Evolutionary conservation across 2,113 vertebrate species (phyloP), one percentile per base, ranked within the genome.

Genomic region (Proteles cristata): DNA sequence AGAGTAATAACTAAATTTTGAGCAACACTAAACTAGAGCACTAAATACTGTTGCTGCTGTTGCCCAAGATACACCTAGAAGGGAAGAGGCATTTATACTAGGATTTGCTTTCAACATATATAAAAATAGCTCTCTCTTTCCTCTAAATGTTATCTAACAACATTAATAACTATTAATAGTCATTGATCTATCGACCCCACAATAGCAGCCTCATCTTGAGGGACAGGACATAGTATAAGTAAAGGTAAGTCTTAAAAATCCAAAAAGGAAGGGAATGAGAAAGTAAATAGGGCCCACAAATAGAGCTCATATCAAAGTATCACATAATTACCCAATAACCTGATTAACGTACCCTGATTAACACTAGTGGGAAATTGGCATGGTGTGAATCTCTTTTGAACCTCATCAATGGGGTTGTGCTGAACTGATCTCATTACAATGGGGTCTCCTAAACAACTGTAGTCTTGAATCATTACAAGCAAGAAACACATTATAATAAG

Each of bases 61-160:
- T 93, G 15, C 3, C 33, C 16, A 71, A 93, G 3, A 68, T 93
- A 43, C 0, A 87, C 0, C 31, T 84, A n/a, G 17, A 23, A 93
- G 19, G 35, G 15, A 96, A 96, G 31, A 43, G 31, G 0, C 8
- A 92, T 68, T 91, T 96, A 88, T 28, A 91, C 4, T n/a, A 94
- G 31, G 10, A 88, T 69, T 80, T 94, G 28, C 10, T 96, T 77
- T 92, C 58, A 91, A 33, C 73, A 87, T 66, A 90, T 84, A 81
- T 91, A 79, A 96, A 97, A 95, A 33, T 26, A 82, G 8, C 2
- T 10, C 7, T 77, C 23, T 82, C 21, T 91, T 89, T 91, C 53
- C 28, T 89, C 68, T 94, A 82, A 93, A 79, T 97, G 65, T n/a
- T 90, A 88, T 71, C 94, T 80, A 80, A 81, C 71, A 61, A 5